These are phyloP conservation scores for Acronicta leporina DNA, from an alignment of 2,888 invertebrate species.

Conservation along the genomic window DNA sequence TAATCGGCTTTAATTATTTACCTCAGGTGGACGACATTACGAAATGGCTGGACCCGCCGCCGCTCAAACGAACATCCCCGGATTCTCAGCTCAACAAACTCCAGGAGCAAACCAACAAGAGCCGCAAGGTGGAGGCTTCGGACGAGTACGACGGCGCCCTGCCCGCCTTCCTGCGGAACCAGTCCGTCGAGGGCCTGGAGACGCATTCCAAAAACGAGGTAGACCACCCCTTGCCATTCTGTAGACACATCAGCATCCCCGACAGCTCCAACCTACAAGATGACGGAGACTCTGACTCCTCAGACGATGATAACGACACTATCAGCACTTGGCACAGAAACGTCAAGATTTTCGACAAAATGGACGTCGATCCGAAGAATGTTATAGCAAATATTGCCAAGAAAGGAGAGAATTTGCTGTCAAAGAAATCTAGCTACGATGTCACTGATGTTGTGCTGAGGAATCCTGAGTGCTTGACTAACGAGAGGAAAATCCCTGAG, in stretches of 20 bases:
- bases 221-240: conserved; percentile 65
- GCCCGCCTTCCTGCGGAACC: conserved; percentile 82
- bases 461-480: conserved; percentile 57
- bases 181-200: conserved; percentile 82
- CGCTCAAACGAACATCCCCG: conserved; percentile 74
- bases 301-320: conserved; percentile 53
- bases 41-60: conserved; percentile 80
- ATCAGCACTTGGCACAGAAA: conserved; percentile 64
- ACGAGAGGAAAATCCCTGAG: conserved; percentile 69
- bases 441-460: conserved; percentile 69
- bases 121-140: conserved; percentile 57
- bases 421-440: conserved; percentile 75
- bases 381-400: conserved; percentile 65
- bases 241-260: conserved; percentile 76
- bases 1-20: too few relatives aligned
- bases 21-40: conserved; percentile 83
- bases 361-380: conserved; percentile 68
- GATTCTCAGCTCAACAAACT: conserved; percentile 69
- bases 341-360: conserved; percentile 62
- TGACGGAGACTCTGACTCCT: conserved; percentile 53
- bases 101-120: conserved; percentile 55
- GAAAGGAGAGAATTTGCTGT: conserved; percentile 66
- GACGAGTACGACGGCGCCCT: conserved; percentile 44
- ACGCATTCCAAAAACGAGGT: conserved; percentile 67
- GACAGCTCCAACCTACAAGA: conserved; percentile 61